Evolutionary conservation across 2,113 vertebrate genomes (phyloP), one percentile per base, ranked within the genome.

Genomic region (Ochotona curzoniae): DNA sequence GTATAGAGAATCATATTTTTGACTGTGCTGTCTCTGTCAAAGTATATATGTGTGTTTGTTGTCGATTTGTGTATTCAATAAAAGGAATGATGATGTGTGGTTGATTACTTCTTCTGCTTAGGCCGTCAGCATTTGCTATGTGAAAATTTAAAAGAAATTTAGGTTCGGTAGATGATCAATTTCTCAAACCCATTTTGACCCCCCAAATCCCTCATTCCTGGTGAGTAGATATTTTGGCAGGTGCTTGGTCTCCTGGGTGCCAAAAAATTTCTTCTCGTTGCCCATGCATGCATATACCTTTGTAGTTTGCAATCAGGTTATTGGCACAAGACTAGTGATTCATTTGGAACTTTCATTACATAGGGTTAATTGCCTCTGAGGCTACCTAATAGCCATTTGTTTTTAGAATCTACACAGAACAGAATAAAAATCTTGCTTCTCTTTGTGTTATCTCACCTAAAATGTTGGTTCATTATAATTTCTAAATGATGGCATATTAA

Each of bases 341-440:
- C 21, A 38, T 30, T 47, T 71, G 63, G 49, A 89, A 84, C 23
- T 93, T 84, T 83, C 1, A 79, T 87, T 84, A 35, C 8, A 60
- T 8, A 64, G 71, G 17, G 49, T 35, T 83, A 83, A 80, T 57
- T 90, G 21, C 30, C 26, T 28, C 49, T 90, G 67, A 70, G 57
- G 7, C 2, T 83, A 7, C 26, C 9, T 94, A 67, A 51, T 9
- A 84, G 2, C 15, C 7, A 67, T 35, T 80, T 51, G 30, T 75
- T 87, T 87, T 74, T 54, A n/a, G 93, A 95, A 49, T 1, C 28
- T 38, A 83, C 9, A 14, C 17, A 83, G 83, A 79, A 30, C 21
- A 66, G 9, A 54, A 47, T 74, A 32, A 44, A 92, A 49, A 60
- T 6, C 28, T 20, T 2, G 85, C 20, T 83, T 83, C 15, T 15